Evolutionary conservation across 2,113 vertebrate species (phyloP).

Genomic region (Pseudolaguvia tuberculata): DNA sequence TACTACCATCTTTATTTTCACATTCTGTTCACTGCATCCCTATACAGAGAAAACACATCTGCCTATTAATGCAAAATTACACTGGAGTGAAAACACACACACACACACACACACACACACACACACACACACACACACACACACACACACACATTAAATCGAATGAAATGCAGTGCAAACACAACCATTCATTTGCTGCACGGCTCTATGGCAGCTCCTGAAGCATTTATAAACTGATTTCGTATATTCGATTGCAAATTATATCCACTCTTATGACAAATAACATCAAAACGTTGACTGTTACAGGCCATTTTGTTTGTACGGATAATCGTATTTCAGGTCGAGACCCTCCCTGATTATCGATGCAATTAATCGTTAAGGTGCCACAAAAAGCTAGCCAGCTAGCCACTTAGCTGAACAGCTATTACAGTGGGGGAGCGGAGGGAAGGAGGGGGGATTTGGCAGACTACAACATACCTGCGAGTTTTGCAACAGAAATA

Average conservation of each 20-base stretch:
- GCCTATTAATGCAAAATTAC: background rate
- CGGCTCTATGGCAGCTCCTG: slow-evolving; percentile 15
- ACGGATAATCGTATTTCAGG: slow-evolving; percentile 22
- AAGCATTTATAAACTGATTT: slow-evolving; percentile 30
- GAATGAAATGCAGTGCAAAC: background rate
- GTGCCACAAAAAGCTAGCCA: slow-evolving; percentile 50
- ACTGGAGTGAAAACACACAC: background rate
- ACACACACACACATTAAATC: background rate
- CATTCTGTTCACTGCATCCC: slow-evolving; percentile 12
- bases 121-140: no score
- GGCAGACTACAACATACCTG: slow-evolving; percentile 31
- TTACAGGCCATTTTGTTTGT: background rate
- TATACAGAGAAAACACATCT: background rate
- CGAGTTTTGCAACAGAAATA: slow-evolving; percentile 12
- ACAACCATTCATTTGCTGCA: slow-evolving; percentile 17
- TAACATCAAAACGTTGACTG: background rate
- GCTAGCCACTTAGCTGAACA: slow-evolving; percentile 46
- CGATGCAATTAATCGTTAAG: slow-evolving; percentile 40
- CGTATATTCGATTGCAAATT: slow-evolving; percentile 1
- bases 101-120: no score
- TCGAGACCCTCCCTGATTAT: slow-evolving; percentile 37
- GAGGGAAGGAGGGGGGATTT: slow-evolving; percentile 24
- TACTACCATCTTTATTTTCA: slow-evolving; percentile 25
- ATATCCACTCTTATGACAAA: background rate
- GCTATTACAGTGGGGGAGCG: slow-evolving; percentile 19